Evolutionary conservation across 2,888 invertebrate species (phyloP).

Genomic region (Dermolepida albohirtum): DNA sequence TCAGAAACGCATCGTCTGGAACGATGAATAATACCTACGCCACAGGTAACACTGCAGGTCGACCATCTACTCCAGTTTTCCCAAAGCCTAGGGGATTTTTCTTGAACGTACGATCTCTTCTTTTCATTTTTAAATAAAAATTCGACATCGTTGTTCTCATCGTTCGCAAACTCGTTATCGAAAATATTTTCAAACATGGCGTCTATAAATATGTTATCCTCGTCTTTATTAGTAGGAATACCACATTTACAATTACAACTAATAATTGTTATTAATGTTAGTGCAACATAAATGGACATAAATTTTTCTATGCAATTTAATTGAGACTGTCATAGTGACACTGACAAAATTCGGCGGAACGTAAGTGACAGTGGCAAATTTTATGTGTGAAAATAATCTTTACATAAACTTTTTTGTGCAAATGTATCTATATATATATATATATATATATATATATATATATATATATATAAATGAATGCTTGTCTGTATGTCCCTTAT

Average conservation of each 20-base stretch:
- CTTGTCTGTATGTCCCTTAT: no score
- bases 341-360: not conserved
- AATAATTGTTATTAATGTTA: constrained; percentile 19
- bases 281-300: constrained; percentile 21
- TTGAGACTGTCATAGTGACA: constrained; percentile 26
- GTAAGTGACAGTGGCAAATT: not conserved
- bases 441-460: no score
- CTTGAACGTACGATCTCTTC: constrained; percentile 24
- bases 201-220: constrained; percentile 17
- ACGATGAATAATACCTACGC: constrained; percentile 63
- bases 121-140: constrained; percentile 2
- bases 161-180: not conserved
- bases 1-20: constrained; percentile 66
- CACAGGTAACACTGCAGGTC: constrained; percentile 64
- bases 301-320: constrained; percentile 17
- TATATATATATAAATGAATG: no score
- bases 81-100: constrained; percentile 59
- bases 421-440: no score
- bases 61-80: constrained; percentile 66
- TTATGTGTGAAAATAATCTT: no score
- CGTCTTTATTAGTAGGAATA: not conserved
- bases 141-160: not conserved
- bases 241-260: not conserved
- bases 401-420: no score
- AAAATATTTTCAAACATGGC: constrained; percentile 5